Base-by-base conservation (phyloP, 2,888 invertebrate species). In the Volucella inflata region DNA sequence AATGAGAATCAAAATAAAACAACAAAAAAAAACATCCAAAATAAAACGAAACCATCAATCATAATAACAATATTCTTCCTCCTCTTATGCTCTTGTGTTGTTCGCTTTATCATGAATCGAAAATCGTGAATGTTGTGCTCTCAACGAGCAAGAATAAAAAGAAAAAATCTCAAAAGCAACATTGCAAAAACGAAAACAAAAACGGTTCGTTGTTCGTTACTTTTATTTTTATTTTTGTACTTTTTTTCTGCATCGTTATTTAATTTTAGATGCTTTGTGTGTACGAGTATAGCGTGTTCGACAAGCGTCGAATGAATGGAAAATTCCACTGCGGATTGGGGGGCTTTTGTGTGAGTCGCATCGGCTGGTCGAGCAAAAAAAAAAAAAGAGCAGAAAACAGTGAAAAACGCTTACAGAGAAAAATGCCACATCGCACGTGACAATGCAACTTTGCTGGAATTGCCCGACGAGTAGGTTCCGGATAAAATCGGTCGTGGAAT, bases 301-400 rank as follows among this genome's bases (percentile, higher is more conserved):
- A 62, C 70, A 14, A 57, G 64, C 48, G 30, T 30, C 30, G 55
- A 71, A 59, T 65, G 65, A 79, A 72, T 79, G 79, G 79, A 79
- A 79, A 79, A 67, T 79, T 79, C 79, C 79, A 79, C 60, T 79
- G 53, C 65, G 59, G 65, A 72, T 72, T 79, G 79, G 57, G 79
- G 60, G 42, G 72, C 79, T 72, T 62, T 46, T 78, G 78, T 79
- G 46, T 72, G 68, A 30, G 50, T 59, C 59, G 65, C 46, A 64
- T 17, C 48, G 71, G 50, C 65, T 42, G 53, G 38, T 14, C 50
- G 70, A 71, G 51, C 55, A 48, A 57, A 65, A 67, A 44, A 51
- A 65, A 55, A n/a, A 48, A 38, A 17, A 30, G 70, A 71, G 53
- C 40, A 48, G 42, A 65, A 76, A 44, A 51, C 55, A 55, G 12